These are phyloP conservation scores for Melanargia galathea DNA, from an alignment of 2,888 invertebrate genomes.

Conservation along the genomic window DNA sequence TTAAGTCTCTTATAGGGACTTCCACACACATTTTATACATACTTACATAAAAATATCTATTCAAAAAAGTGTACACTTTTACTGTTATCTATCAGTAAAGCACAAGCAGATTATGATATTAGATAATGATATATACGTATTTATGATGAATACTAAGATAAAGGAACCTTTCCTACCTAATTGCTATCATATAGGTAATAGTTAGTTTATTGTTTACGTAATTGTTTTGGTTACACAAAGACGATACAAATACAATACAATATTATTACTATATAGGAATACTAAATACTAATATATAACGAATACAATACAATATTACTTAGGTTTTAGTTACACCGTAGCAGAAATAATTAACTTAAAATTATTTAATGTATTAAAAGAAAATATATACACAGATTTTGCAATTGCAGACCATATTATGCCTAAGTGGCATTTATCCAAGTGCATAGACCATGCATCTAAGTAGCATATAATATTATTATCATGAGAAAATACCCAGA, in stretches of 20 bases:
- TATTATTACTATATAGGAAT: no score
- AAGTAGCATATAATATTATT: neutral
- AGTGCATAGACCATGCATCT: neutral
- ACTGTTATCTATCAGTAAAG: constrained; percentile 1
- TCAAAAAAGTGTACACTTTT: neutral
- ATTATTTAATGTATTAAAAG: no score
- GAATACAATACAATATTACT: no score
- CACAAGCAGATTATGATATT: constrained; percentile 12
- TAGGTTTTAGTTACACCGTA: no score
- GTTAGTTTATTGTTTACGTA: neutral
- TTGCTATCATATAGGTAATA: neutral
- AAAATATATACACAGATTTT: no score
- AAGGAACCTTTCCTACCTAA: neutral
- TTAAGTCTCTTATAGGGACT: neutral
- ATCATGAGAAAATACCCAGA: neutral
- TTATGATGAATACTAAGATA: constrained; percentile 16
- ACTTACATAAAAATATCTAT: no score
- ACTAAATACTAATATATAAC: no score
- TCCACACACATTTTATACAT: no score
- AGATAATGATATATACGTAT: constrained; percentile 12
- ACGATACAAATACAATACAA: neutral
- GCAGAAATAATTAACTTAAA: no score
- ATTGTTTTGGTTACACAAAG: neutral
- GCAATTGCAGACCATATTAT: no score
- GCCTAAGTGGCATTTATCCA: no score